These are phyloP conservation scores for Chaenodraco wilsoni DNA, from an alignment of 2,797 vertebrate genomes.

Conservation along the genomic window DNA sequence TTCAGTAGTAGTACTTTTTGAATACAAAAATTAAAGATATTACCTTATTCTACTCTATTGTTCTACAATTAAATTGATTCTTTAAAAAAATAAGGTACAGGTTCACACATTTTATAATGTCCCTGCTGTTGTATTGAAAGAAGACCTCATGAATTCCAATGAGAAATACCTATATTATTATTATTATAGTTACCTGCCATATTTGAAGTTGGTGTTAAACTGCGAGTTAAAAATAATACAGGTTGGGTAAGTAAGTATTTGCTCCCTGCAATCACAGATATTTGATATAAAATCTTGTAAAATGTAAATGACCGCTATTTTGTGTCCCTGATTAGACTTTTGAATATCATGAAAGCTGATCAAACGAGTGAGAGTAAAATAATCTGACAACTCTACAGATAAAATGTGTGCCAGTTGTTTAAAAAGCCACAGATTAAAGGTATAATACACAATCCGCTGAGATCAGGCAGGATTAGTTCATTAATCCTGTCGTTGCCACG, in stretches of 20 bases:
- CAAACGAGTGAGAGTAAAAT: too few relatives aligned
- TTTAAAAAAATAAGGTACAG: constrained; percentile 4
- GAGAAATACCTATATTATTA: neutral
- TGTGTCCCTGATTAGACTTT: constrained; percentile 57
- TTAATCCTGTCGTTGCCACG: constrained; percentile 29
- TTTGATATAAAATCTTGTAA: constrained; percentile 7
- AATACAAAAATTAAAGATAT: constrained; percentile 19
- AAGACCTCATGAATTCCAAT: constrained; percentile 23
- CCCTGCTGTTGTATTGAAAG: constrained; percentile 28
- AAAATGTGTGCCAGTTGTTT: constrained; percentile 1
- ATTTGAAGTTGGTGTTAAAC: constrained; percentile 14
- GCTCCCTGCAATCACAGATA: neutral
- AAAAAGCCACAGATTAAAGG: constrained; percentile 24
- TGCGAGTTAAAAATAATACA: constrained; percentile 1
- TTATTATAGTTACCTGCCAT: neutral
- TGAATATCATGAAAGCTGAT: constrained; percentile 15
- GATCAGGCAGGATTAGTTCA: neutral
- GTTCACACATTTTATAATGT: neutral
- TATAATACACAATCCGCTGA: constrained; percentile 18
- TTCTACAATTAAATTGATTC: constrained; percentile 24
- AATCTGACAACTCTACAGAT: neutral
- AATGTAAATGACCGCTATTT: constrained; percentile 20
- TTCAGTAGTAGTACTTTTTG: neutral
- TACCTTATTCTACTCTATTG: constrained; percentile 22
- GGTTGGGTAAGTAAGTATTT: neutral